A percentile compares a stretch with the other conserved stretches of the same genome.
These are phyloP conservation scores for Pseudorectes ferrugineus DNA, from an alignment of 2,113 vertebrate species.

Conservation along the genomic window DNA sequence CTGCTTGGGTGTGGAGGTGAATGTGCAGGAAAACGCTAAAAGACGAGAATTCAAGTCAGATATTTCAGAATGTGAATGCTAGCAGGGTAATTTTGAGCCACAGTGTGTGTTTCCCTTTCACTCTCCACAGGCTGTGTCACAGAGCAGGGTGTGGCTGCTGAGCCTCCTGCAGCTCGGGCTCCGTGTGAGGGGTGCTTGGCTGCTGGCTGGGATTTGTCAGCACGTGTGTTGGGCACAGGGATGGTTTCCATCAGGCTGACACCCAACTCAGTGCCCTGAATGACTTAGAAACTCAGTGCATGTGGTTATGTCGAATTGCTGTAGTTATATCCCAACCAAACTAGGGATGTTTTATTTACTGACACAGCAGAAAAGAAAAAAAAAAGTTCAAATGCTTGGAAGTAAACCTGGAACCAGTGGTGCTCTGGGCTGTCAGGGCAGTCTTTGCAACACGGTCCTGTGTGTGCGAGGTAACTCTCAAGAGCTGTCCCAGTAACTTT, in stretches of 20 bases:
- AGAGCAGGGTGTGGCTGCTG: neutral
- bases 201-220: neutral
- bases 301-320: neutral
- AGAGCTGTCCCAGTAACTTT: neutral
- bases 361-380: neutral
- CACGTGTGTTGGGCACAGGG: rapidly evolving
- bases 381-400: neutral
- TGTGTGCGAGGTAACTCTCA: rapidly evolving
- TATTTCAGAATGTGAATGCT: neutral
- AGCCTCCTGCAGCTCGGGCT: neutral
- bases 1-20: neutral
- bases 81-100: neutral
- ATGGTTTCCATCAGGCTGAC: neutral
- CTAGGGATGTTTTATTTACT: neutral
- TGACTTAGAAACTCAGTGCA: neutral
- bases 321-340: neutral
- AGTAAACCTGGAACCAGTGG: neutral
- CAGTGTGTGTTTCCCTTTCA: neutral
- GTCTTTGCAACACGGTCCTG: neutral
- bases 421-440: neutral
- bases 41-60: neutral
- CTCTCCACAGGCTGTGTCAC: neutral
- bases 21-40: neutral
- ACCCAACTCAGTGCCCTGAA: neutral
- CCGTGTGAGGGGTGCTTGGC: neutral